Evolutionary conservation across 1,140 invertebrate genomes (phyloP).

Genomic region (Orussus abietinus): DNA sequence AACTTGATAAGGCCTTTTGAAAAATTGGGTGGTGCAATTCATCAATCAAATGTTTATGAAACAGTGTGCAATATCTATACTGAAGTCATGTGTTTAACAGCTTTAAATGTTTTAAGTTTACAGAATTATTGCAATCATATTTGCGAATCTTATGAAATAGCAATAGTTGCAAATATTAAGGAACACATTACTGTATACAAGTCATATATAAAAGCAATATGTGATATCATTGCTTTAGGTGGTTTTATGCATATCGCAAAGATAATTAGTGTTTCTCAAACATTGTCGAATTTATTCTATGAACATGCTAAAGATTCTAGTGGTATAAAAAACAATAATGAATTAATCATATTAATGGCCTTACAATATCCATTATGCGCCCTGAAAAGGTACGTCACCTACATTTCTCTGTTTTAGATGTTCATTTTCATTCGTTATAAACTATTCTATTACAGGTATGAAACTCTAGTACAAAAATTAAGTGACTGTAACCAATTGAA

Average conservation of each 20-base stretch:
- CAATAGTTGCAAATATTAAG: constrained; percentile 66
- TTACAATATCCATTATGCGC: constrained; percentile 59
- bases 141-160: constrained; percentile 61
- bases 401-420: too few relatives aligned
- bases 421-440: constrained; percentile 1
- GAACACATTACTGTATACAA: constrained; percentile 70
- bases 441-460: constrained; percentile 32
- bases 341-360: constrained; percentile 57
- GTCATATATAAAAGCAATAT: constrained; percentile 68
- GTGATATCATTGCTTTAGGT: constrained; percentile 70
- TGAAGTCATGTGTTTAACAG: constrained; percentile 67
- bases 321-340: constrained; percentile 54
- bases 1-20: constrained; percentile 61
- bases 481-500: constrained; percentile 38
- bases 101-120: constrained; percentile 63
- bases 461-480: constrained; percentile 39
- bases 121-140: constrained; percentile 64
- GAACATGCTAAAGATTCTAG: constrained; percentile 55
- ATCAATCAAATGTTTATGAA: constrained; percentile 61
- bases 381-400: constrained; percentile 59
- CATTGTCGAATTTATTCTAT: constrained; percentile 59
- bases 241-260: constrained; percentile 67
- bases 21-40: constrained; percentile 55
- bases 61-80: constrained; percentile 63
- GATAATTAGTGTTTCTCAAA: constrained; percentile 58